Evolutionary conservation across 37 sponge, comb jelly and placozoan genomes (phyloP), one percentile per base, ranked within the genome.

Genomic region (Crambe crambe): DNA sequence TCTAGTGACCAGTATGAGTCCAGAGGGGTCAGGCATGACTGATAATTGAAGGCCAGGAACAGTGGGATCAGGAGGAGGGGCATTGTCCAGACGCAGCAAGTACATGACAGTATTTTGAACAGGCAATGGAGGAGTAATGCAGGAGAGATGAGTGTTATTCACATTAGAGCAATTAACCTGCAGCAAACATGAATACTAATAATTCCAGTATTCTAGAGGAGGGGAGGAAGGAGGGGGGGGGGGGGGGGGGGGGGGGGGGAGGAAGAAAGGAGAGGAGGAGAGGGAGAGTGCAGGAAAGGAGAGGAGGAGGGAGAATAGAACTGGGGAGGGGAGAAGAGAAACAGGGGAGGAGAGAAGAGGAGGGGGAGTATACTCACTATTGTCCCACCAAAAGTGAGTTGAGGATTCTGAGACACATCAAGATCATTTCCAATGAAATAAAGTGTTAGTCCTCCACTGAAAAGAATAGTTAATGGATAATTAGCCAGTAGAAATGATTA

Each of bases 391-490:
- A 12, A 47, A 47, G 51, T 47, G 51, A 47, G 51, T 47, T n/a
- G n/a, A 42, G 84, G 84, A 31, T 82, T 29, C 39, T 56, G 56
- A 12, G 78, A 57, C 1, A 78, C 66, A 72, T 83, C 69, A 18
- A 83, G 41, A 64, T 83, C 58, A 36, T 51, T 66, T 73, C 89
- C 89, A 62, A 61, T 82, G 67, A 88, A 83, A 27, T 21, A 57
- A 26, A 88, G n/a, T 9, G 40, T 76, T 32, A 82, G 77, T 38
- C 89, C 89, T 70, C 89, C 89, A 36, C 89, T 88, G 15, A 51
- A 18, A 51, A 15, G 47, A 31, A 29, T 51, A 2, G 36, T 75
- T 25, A 23, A 29, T 10, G 34, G n/a, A n/a, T n/a, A n/a, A n/a
- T n/a, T n/a, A n/a, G n/a, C n/a, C n/a, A n/a, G n/a, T n/a, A n/a